phyloP scores from a whole-genome alignment of 1,140 invertebrate species.

The Heliconius hewitsoni region DNA sequence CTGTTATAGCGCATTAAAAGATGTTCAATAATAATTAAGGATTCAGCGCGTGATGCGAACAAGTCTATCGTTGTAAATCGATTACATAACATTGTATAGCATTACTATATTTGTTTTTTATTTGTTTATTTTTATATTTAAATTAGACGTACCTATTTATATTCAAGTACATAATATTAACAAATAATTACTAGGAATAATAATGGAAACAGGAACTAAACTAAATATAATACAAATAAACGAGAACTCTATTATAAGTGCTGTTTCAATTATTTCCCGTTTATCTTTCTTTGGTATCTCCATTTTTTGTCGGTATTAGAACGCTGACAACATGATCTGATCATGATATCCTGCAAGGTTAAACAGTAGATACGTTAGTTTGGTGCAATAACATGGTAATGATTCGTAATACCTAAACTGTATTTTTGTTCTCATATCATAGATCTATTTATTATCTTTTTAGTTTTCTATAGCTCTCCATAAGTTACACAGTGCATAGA shows the following conservation, averaged over 20 bases:
- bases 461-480: not conserved
- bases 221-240: too few species aligned
- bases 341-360: conserved; percentile 4
- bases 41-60: not conserved
- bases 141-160: not conserved
- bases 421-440: not conserved
- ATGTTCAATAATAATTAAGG: not conserved
- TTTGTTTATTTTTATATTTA: not conserved
- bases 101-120: not conserved
- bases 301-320: not conserved
- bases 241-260: not conserved
- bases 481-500: not conserved
- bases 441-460: not conserved
- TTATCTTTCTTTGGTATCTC: not conserved
- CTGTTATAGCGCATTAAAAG: not conserved
- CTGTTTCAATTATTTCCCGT: not conserved
- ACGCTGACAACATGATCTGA: not conserved
- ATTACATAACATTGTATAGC: not conserved
- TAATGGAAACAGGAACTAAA: too few species aligned
- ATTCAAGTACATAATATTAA: too few species aligned
- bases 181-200: too few species aligned
- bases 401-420: not conserved
- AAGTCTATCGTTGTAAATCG: not conserved
- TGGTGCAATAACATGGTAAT: not conserved
- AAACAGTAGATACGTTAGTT: not conserved